Evolutionary conservation across 2,888 invertebrate genomes (phyloP).

Genomic region (Torymus aiolomorphi): DNA sequence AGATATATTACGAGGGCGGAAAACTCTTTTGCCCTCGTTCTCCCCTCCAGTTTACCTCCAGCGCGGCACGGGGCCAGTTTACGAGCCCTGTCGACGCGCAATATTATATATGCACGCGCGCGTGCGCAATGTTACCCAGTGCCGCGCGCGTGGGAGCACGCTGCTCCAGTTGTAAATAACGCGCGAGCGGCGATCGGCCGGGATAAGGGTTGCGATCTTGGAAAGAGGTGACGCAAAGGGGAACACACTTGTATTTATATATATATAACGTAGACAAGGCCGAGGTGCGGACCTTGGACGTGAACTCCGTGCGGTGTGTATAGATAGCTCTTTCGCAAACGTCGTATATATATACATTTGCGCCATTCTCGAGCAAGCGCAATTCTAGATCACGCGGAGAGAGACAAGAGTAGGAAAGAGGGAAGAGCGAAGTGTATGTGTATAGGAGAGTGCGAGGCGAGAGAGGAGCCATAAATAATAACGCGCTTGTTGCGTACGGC

Average conservation of each 20-base stretch:
- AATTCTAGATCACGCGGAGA: slow-evolving; percentile 7
- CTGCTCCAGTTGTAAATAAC: slow-evolving; percentile 74
- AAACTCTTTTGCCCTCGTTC: no score
- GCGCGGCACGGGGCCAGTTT: no score
- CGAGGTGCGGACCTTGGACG: no score
- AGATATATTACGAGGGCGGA: slow-evolving; percentile 62
- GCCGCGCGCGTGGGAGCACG: slow-evolving; percentile 52
- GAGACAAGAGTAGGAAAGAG: not conserved
- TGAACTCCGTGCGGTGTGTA: no score
- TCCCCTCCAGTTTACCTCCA: no score
- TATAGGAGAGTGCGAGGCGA: not conserved
- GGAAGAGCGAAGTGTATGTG: not conserved
- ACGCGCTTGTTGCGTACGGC: slow-evolving; percentile 21
- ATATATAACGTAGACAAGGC: no score
- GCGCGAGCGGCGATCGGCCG: not conserved
- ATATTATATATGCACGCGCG: not conserved
- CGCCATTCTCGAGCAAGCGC: not conserved
- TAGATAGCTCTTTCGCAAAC: no score
- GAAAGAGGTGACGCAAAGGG: slow-evolving; percentile 53
- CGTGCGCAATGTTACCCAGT: slow-evolving; percentile 20
- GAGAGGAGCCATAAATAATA: slow-evolving; percentile 50
- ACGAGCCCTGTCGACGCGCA: not conserved
- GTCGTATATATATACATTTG: no score
- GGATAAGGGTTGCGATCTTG: slow-evolving; percentile 66
- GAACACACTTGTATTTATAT: no score